Evolutionary conservation across 2,888 invertebrate species (phyloP).

Genomic region (Rhodophaea formosa): DNA sequence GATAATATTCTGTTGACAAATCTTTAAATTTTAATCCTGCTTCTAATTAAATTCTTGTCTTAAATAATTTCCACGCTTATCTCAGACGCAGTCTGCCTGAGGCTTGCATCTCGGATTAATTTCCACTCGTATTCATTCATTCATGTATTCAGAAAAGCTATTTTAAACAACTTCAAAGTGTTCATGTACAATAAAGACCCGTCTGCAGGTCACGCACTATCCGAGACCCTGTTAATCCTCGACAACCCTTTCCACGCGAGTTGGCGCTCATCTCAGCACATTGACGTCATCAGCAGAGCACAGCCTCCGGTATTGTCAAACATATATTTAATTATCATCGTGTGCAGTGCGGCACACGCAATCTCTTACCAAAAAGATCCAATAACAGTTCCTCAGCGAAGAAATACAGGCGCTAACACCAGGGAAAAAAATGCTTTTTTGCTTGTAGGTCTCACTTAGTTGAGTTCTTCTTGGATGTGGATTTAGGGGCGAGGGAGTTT

Average conservation of each 20-base stretch:
- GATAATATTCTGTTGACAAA: no score
- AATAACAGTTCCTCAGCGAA: neutral
- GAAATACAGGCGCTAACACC: neutral
- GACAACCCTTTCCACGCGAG: slow-evolving; percentile 44
- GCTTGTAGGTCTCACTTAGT: slow-evolving; percentile 14
- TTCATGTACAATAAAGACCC: neutral
- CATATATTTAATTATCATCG: slow-evolving; percentile 79
- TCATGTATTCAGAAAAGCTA: no score
- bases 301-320: slow-evolving; percentile 75
- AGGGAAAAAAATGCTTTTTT: neutral
- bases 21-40: no score
- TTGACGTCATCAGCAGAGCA: slow-evolving; percentile 73
- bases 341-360: slow-evolving; percentile 81
- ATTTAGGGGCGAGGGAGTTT: slow-evolving; percentile 64
- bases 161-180: no score
- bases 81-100: no score
- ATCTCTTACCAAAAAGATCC: slow-evolving; percentile 38
- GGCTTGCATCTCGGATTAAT: no score
- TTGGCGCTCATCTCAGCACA: slow-evolving; percentile 50
- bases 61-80: no score
- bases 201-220: slow-evolving; percentile 24
- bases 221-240: slow-evolving; percentile 31
- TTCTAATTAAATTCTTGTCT: no score
- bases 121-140: no score
- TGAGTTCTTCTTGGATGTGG: slow-evolving; percentile 37